Evolutionary conservation across 2,888 invertebrate genomes (phyloP).

Genomic region (Dasypolia templi): DNA sequence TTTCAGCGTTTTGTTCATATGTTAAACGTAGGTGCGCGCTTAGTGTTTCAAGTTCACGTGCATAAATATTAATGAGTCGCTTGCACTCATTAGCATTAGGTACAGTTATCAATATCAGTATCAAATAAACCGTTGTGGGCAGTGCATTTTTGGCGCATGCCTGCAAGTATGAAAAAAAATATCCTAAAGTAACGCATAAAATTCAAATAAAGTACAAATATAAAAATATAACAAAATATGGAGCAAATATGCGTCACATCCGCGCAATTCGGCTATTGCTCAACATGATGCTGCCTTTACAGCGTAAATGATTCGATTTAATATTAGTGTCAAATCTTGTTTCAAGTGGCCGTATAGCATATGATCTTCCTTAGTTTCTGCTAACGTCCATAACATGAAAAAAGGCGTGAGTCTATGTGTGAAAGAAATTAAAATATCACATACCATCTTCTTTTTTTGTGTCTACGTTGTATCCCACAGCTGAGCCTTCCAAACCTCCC

Average conservation of each 20-base stretch:
- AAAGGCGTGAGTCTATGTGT: too few species aligned
- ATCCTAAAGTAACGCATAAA: too few species aligned
- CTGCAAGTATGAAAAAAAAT: too few species aligned
- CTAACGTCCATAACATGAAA: too few species aligned
- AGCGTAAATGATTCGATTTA: neutral
- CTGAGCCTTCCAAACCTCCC: too few species aligned
- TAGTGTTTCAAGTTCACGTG: conserved; percentile 30
- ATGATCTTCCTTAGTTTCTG: neutral
- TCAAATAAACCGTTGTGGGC: neutral
- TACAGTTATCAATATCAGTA: neutral
- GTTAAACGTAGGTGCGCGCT: neutral
- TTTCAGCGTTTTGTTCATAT: conserved; percentile 17
- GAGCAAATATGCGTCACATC: neutral
- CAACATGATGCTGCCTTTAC: neutral
- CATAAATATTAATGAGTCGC: conserved; percentile 9
- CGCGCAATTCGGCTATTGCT: neutral
- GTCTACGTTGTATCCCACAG: too few species aligned
- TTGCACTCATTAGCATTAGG: neutral
- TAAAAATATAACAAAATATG: too few species aligned
- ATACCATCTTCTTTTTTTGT: too few species aligned
- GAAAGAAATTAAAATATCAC: too few species aligned
- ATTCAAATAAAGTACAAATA: too few species aligned
- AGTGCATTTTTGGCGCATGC: neutral
- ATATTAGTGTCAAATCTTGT: neutral
- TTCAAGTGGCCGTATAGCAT: neutral